phyloP scores from a whole-genome alignment of 2,888 invertebrate genomes.

The Oasisia sp. region DNA sequence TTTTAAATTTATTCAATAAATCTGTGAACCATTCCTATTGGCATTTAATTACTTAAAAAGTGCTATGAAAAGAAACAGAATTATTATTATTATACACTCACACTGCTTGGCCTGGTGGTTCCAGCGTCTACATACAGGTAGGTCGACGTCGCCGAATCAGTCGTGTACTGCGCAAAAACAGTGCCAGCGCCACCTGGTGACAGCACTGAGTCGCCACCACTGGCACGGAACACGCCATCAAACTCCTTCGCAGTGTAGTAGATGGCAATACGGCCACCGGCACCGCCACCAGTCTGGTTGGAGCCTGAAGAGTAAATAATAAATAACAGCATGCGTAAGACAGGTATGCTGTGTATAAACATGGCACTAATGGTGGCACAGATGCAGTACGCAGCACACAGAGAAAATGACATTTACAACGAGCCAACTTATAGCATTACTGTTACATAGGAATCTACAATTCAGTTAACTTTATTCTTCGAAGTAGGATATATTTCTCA shows the following conservation, averaged over 20 bases:
- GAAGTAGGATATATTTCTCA: too few relatives aligned
- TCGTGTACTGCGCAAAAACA: slow-evolving; percentile 38
- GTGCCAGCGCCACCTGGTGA: slow-evolving; percentile 51
- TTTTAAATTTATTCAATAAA: too few relatives aligned
- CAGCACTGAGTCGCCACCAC: slow-evolving; percentile 45
- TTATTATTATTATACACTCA: neutral
- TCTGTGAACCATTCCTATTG: too few relatives aligned
- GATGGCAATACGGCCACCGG: slow-evolving; percentile 48
- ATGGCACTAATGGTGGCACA: neutral
- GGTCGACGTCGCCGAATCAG: slow-evolving; percentile 32
- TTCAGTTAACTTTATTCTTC: too few relatives aligned
- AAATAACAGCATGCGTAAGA: neutral
- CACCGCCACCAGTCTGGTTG: slow-evolving; percentile 40
- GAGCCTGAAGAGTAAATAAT: neutral
- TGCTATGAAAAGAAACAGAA: too few relatives aligned
- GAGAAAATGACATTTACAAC: too few relatives aligned
- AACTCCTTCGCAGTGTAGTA: slow-evolving; percentile 45
- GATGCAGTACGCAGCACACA: too few relatives aligned
- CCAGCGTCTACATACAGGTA: slow-evolving; percentile 17
- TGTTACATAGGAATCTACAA: too few relatives aligned
- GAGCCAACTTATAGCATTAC: too few relatives aligned
- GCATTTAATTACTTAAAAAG: too few relatives aligned
- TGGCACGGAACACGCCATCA: slow-evolving; percentile 43
- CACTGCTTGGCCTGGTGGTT: neutral
- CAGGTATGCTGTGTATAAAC: too few relatives aligned